Base-by-base conservation (phyloP, 2,113 vertebrate species). In the Procavia capensis region DNA sequence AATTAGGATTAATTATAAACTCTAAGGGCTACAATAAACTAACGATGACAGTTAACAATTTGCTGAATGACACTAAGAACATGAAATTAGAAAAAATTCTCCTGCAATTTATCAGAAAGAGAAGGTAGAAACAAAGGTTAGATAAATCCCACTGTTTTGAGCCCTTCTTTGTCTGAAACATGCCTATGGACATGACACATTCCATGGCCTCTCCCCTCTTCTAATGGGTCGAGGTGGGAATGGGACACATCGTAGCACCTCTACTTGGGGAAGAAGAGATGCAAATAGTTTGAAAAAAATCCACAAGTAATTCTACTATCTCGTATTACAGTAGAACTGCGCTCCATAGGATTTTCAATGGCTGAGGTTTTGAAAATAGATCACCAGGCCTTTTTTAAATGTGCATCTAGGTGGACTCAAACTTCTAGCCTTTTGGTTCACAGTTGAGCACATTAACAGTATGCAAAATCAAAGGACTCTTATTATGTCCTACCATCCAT, bases 1-100 rank as follows among this genome's bases (percentile, higher is more conserved):
- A 82, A 87, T 90, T 92, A 92, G 54, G 36, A 90, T 87, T 87
- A 79, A 93, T 94, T 87, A 89, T 70, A 84, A 95, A 89, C 10
- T 43, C 16, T 75, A 84, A 93, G 17, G 36, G 10, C 20, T 84
- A 5, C 47, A 88, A 94, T 47, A 95, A 84, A 90, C 41, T 92
- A 90, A 85, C 50, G 31, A 3, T 25, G 6, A 3, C 36, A 84
- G 59, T 54, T 92, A 66, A n/a, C 34, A 70, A 78, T 93, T 96
- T 95, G 61, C 34, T 70, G 47, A 6, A 45, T 79, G 9, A 63
- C 68, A 70, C 8, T 41, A 89, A 92, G 64, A 64, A 79, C 31
- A 76, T 41, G 72, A 87, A 89, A 92, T 90, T 93, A 87, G 25
- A 92, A 87, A 78, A 9, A 3, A 76, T 57, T 82, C 57, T 43